A percentile compares a stretch with the other conserved stretches of the same genome.
Evolutionary conservation across 2,797 vertebrate genomes (phyloP).

Genomic region (Clarias platycephalus): DNA sequence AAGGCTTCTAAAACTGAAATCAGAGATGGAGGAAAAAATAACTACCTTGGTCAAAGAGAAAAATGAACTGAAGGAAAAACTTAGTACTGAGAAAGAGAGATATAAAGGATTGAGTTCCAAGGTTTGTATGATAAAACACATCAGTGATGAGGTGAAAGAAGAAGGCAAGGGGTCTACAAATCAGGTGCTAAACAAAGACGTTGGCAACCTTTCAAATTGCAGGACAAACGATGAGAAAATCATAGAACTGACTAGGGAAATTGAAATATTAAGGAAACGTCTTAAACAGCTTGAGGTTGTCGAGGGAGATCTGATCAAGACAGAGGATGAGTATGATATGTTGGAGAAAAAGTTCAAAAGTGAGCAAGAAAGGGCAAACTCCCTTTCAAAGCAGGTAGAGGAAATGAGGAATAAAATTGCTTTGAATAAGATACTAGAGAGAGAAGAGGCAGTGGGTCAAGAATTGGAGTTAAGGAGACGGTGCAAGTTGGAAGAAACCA

Average conservation of each 20-base stretch:
- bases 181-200: slow-evolving; percentile 74
- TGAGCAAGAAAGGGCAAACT: slow-evolving; percentile 91
- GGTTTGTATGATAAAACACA: slow-evolving; percentile 84
- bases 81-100: slow-evolving; percentile 83
- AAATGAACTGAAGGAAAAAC: slow-evolving; percentile 80
- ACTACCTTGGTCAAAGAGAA: slow-evolving; percentile 83
- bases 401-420: slow-evolving; percentile 91
- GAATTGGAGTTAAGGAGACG: slow-evolving; percentile 84
- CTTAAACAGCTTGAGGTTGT: slow-evolving; percentile 92
- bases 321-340: slow-evolving; percentile 93
- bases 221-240: slow-evolving; percentile 80
- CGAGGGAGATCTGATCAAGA: slow-evolving; percentile 95
- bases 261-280: slow-evolving; percentile 88
- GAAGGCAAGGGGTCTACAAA: slow-evolving; percentile 78
- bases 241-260: slow-evolving; percentile 88
- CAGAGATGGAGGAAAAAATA: slow-evolving; percentile 94
- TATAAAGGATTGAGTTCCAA: slow-evolving; percentile 82
- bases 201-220: slow-evolving; percentile 65
- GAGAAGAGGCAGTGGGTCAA: slow-evolving; percentile 85
- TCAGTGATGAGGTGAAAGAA: slow-evolving; percentile 84
- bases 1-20: slow-evolving; percentile 92
- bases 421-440: slow-evolving; percentile 89
- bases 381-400: slow-evolving; percentile 90
- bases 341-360: slow-evolving; percentile 90
- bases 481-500: slow-evolving; percentile 86